Evolutionary conservation across 2,113 vertebrate species (phyloP), one percentile per base, ranked within the genome.

Genomic region (Microtus pennsylvanicus): DNA sequence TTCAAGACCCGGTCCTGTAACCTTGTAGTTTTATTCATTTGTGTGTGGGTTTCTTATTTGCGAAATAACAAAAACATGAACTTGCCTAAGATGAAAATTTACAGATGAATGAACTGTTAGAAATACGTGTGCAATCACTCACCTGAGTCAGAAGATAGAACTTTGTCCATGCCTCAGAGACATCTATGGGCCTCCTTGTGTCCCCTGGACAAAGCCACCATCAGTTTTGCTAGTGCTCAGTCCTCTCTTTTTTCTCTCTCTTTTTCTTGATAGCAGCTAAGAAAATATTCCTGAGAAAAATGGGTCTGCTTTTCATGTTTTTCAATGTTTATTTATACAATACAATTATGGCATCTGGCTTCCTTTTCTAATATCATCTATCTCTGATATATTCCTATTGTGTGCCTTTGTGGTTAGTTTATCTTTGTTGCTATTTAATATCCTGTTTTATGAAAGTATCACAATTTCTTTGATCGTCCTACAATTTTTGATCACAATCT

Each of bases 51-150:
- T 33, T 86, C 21, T 89, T 88, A 26, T n/a, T 76, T 81, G 2
- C 74, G 12, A 96, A 93, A 92, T 33, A 45, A 35, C 38, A 94
- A 74, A 63, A n/a, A 67, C 8, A 87, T 33, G 80, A 80, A 94
- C 90, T 30, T 42, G 13, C 16, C 33, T 45, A 76, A 45, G 5
- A 55, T 38, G 33, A 7, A 90, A 92, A 76, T 81, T 30, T 90
- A 45, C 14, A 92, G 38, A 38, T 45, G 72, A 63, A 65, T 35
- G 10, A 86, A 69, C 42, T 63, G 7, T 38, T 42, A 1, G 38
- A 91, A 93, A 93, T 19, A 1, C 1, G 7, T 50, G 0, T 24
- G 7, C 22, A 47, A 85, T 33, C 33, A 69, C 19, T 92, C 26
- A 63, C 9, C 30, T 1, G 74, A 76, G 24, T 69, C 50, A 91